Evolutionary conservation across 1,140 invertebrate species (phyloP).

Genomic region (Zaprionus davidi): DNA sequence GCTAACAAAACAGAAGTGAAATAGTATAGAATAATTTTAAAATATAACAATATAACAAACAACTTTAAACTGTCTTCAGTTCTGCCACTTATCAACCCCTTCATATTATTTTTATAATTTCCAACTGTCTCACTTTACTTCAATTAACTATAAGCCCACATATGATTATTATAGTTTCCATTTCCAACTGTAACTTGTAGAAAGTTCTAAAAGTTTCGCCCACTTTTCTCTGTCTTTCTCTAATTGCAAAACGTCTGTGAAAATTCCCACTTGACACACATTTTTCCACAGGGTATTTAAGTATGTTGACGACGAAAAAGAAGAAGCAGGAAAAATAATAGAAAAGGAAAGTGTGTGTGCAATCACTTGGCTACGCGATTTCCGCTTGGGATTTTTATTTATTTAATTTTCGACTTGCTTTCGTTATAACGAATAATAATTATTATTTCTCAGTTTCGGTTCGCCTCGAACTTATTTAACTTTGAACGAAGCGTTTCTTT

Average conservation of each 20-base stretch:
- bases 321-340: not conserved
- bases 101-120: not conserved
- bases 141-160: not conserved
- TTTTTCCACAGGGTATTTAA: constrained; percentile 27
- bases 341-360: constrained; percentile 48
- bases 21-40: too few relatives aligned
- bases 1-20: too few relatives aligned
- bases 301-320: not conserved
- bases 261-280: constrained; percentile 2
- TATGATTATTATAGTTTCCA: not conserved
- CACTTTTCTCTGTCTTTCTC: not conserved
- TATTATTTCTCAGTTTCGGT: constrained; percentile 22
- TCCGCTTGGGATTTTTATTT: constrained; percentile 76
- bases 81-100: not conserved
- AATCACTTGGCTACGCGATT: constrained; percentile 74
- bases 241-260: not conserved
- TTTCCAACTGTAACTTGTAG: not conserved
- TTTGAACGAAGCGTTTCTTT: constrained; percentile 26
- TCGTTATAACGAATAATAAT: too few relatives aligned
- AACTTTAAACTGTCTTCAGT: too few relatives aligned
- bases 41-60: too few relatives aligned
- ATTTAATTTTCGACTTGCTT: constrained; percentile 75
- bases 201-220: constrained; percentile 7
- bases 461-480: constrained; percentile 64
- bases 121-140: not conserved